A percentile compares a stretch with the other conserved stretches of the same genome.
phyloP scores from a whole-genome alignment of 1,140 invertebrate genomes.

The Papilio polytes region DNA sequence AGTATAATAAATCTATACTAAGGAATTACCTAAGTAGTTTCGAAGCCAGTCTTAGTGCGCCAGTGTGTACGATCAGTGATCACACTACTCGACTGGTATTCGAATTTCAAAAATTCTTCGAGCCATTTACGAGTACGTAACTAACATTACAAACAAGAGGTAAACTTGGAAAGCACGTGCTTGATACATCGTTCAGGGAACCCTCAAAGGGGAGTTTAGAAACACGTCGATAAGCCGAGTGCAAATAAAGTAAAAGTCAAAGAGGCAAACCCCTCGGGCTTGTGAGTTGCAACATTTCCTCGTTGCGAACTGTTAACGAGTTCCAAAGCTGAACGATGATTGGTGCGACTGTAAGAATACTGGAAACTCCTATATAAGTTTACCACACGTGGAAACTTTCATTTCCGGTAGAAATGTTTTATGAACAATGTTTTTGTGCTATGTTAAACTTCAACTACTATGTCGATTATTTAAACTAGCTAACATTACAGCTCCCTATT shows the following conservation, averaged over 20 bases:
- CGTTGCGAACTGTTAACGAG: constrained; percentile 31
- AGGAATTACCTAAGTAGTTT: too few species aligned
- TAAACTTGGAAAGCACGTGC: background rate
- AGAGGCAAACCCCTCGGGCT: constrained; percentile 12
- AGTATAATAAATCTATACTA: too few species aligned
- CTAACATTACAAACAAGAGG: background rate
- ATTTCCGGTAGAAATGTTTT: background rate
- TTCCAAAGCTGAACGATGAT: constrained; percentile 27
- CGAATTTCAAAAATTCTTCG: too few species aligned
- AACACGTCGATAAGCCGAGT: constrained; percentile 25
- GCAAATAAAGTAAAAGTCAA: constrained; percentile 24
- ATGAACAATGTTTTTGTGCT: too few species aligned
- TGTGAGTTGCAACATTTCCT: constrained; percentile 24
- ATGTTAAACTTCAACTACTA: too few species aligned
- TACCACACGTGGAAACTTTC: constrained; percentile 10
- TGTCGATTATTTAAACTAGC: too few species aligned
- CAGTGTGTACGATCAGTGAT: too few species aligned
- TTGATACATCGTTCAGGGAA: background rate
- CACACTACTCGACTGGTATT: too few species aligned
- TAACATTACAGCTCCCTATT: too few species aligned
- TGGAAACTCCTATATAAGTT: background rate
- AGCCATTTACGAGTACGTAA: too few species aligned
- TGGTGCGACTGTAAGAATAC: background rate
- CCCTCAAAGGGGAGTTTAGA: constrained; percentile 17
- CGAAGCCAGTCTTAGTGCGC: too few species aligned